phyloP scores from a whole-genome alignment of 1,140 invertebrate species.

The Latrodectus geometricus region DNA sequence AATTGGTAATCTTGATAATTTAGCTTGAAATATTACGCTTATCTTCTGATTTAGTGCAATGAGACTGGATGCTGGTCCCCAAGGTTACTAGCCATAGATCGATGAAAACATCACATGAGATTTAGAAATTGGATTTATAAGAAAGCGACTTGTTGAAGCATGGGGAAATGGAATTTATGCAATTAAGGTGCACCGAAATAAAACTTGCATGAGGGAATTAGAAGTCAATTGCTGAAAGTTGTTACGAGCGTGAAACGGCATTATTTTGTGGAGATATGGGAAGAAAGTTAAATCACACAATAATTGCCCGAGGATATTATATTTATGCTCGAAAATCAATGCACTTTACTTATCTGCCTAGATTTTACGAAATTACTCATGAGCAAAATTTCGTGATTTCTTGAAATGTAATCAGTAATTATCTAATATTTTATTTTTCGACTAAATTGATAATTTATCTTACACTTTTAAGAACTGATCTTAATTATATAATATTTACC shows the following conservation, averaged over 20 bases:
- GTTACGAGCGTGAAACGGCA: constrained; percentile 20
- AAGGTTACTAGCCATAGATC: not conserved
- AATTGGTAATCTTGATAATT: too few relatives aligned
- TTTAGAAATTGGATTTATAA: constrained; percentile 48
- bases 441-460: too few relatives aligned
- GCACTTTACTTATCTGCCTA: not conserved
- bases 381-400: constrained; percentile 3
- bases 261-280: constrained; percentile 22
- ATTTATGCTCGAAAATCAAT: constrained; percentile 18
- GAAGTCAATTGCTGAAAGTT: constrained; percentile 52
- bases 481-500: too few relatives aligned
- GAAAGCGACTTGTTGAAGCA: constrained; percentile 27
- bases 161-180: constrained; percentile 44
- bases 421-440: too few relatives aligned
- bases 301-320: constrained; percentile 37
- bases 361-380: constrained; percentile 7
- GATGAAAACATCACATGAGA: constrained; percentile 26
- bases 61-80: not conserved
- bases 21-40: too few relatives aligned
- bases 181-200: constrained; percentile 38
- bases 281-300: constrained; percentile 10
- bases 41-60: not conserved
- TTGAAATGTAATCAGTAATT: constrained; percentile 5
- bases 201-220: constrained; percentile 19
- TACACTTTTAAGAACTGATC: too few relatives aligned